Base-by-base conservation (phyloP, 2,888 invertebrate species). In the Drosophila meridiana region DNA sequence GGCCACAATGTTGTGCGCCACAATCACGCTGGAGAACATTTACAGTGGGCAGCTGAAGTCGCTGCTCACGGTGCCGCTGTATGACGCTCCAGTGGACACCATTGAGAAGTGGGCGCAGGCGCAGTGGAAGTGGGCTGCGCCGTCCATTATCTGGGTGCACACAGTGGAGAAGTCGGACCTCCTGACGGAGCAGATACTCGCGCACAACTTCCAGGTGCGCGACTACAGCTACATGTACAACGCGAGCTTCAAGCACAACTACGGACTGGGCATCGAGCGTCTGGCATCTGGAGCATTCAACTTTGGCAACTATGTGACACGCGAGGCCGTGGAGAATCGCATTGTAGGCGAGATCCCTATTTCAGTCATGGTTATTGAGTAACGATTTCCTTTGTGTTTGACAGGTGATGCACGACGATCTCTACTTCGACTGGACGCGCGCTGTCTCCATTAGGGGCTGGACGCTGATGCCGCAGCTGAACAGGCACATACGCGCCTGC, bases 31-130 rank as follows among this genome's bases (percentile, higher is more conserved):
- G 77, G 92, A 93, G 73, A 92, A 92, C 64, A 92, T 90, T 8
- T 93, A 93, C 72, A 92, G 92, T 65, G 93, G 93, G 0, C 91
- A 92, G 56, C 63, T 93, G 0, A 93, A 93, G 76, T 92, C 93
- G 0, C 55, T 93, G 59, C 75, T 93, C 3, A 92, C 93, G 0
- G 83, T 92, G 32, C 93, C 93, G 1, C 67, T 91, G 2, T 92
- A 89, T 57, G 86, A 77, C 0, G 86, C 90, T 5, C 92, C 92
- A 0, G 87, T 92, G 30, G 92, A 93, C 56, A 92, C 89, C 0
- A 86, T 91, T 4, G 73, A 76, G 0, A 92, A 93, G 70, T 93
- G 92, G 84, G 86, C 92, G 0, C 50, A 80, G 3, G 80, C 82
- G 3, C 64, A 76, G 14, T 92, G 92, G 91, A 91, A 91, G 53